A percentile compares a stretch with the other conserved stretches of the same genome.
These are phyloP conservation scores for Vanessa atalanta DNA, from an alignment of 1,140 invertebrate species.

Conservation along the genomic window DNA sequence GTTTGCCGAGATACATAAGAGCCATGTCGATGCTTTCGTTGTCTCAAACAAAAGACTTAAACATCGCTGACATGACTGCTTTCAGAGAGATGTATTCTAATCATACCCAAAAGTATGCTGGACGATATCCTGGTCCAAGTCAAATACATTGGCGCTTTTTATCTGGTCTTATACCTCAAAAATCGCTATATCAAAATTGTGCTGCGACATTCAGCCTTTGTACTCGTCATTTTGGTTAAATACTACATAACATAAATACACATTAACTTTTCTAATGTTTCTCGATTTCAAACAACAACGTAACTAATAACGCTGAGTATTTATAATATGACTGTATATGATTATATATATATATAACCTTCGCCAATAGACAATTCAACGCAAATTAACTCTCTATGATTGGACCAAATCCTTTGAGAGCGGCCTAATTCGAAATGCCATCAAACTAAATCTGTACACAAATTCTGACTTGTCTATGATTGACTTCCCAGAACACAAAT, in stretches of 20 bases:
- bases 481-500: not conserved
- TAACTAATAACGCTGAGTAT: not conserved
- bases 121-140: too few species aligned
- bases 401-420: conserved; percentile 2
- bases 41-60: too few species aligned
- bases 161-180: too few species aligned
- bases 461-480: not conserved
- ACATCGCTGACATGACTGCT: too few species aligned
- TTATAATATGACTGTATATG: not conserved
- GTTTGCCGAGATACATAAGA: too few species aligned
- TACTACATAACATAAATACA: not conserved
- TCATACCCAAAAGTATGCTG: too few species aligned
- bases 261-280: not conserved
- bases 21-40: too few species aligned
- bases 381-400: not conserved
- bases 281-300: not conserved
- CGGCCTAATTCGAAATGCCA: conserved; percentile 2
- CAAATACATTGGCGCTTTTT: too few species aligned
- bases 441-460: not conserved
- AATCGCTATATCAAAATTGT: too few species aligned
- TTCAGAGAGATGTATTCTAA: too few species aligned
- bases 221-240: not conserved
- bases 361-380: not conserved
- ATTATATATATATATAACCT: too few species aligned
- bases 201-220: too few species aligned